Evolutionary conservation across 2,113 vertebrate species (phyloP), one percentile per base, ranked within the genome.

Genomic region (Gadus chalcogrammus): DNA sequence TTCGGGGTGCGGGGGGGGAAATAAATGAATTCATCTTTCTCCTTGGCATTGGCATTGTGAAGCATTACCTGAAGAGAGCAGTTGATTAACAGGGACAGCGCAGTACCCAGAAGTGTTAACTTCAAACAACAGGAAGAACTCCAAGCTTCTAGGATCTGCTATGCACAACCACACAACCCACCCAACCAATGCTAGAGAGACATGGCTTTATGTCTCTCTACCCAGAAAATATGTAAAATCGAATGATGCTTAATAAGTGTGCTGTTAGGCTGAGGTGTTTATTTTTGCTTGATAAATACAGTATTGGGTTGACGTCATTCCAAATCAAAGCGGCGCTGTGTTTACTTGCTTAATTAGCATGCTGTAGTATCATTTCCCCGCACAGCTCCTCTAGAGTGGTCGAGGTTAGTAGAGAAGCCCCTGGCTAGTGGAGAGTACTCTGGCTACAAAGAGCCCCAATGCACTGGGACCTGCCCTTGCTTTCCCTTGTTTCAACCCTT

Each of bases 291-390:
- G 88, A 91, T 87, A 82, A 89, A 90, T 90, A 79, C 83, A 90
- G 87, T 82, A 85, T 88, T 91, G 88, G 88, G 85, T 85, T 89
- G 87, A 89, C 90, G 86, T 75, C 81, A 87, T 88, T 48, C 85
- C 80, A 82, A 89, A 88, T 88, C 84, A 89, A 87, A 84, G 83
- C 81, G 70, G 75, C 78, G 83, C 71, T 73, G 69, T 75, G 28
- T 88, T 90, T 86, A 87, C 87, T 87, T 88, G 87, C 87, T 89
- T 88, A 90, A 89, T 91, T 91, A 87, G 86, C 86, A 82, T 73
- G 68, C 83, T 69, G 76, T 75, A 75, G 71, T 87, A 81, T 88
- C 87, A 88, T 91, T 91, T 90, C 85, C 89, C 87, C 80, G 78
- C 87, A 84, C 85, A 86, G 80, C 68, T 76, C 53, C 77, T 82